Evolutionary conservation across 2,113 vertebrate genomes (phyloP).

Genomic region (Tympanuchus pallidicinctus): DNA sequence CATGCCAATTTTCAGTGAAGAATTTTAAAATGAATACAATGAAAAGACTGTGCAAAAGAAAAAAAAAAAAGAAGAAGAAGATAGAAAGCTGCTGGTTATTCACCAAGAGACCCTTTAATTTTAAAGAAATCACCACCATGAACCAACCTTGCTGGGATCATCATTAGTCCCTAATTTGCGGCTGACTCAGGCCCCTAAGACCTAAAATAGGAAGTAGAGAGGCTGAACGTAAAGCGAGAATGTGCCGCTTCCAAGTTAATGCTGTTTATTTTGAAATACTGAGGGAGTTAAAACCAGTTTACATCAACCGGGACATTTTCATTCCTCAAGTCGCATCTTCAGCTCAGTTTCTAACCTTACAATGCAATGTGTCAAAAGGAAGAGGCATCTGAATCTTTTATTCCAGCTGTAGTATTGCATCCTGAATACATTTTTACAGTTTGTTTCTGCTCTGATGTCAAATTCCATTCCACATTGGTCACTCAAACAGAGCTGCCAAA

Average conservation of each 20-base stretch:
- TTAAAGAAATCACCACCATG: background rate
- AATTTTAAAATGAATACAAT: background rate
- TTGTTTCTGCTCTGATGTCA: slow-evolving; percentile 45
- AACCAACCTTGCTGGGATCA: background rate
- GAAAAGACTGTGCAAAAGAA: background rate
- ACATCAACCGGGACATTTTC: slow-evolving; percentile 37
- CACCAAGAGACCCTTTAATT: background rate
- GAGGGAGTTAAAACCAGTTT: slow-evolving; percentile 60
- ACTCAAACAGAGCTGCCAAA: slow-evolving; percentile 65
- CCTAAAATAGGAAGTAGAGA: slow-evolving; percentile 10
- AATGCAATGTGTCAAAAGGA: slow-evolving; percentile 55
- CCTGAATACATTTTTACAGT: slow-evolving; percentile 30
- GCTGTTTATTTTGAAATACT: slow-evolving; percentile 6
- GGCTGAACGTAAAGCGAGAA: background rate
- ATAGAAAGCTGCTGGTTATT: background rate
- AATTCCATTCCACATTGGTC: slow-evolving; percentile 31
- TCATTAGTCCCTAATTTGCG: background rate
- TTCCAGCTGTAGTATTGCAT: background rate
- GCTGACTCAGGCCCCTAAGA: background rate
- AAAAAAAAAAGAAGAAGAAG: background rate
- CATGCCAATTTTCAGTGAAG: background rate
- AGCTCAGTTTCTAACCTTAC: background rate
- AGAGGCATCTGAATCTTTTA: slow-evolving; percentile 16
- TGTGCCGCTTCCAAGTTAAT: slow-evolving; percentile 7
- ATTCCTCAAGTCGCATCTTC: background rate